Conservation (phyloP, 2,888 invertebrate species). For the Drosophila heteroneura region DNA sequence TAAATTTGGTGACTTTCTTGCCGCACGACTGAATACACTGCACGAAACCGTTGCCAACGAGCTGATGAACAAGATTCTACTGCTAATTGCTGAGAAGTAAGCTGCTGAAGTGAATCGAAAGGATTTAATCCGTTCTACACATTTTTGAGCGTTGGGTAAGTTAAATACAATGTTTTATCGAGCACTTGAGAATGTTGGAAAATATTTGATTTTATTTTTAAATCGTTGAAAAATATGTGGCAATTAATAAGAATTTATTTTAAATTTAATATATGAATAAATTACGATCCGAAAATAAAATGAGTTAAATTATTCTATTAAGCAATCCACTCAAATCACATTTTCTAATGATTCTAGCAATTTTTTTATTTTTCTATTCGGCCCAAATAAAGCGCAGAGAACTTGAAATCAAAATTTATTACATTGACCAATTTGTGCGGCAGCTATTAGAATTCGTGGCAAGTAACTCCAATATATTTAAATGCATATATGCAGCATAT, state of each 20-base stretch:
- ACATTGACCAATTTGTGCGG: conserved; percentile 59
- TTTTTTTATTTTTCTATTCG: background rate
- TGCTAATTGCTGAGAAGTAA: conserved; percentile 83
- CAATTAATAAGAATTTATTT: background rate
- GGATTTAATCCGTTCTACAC: conserved; percentile 28
- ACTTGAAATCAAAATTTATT: conserved; percentile 51
- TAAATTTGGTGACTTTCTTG: conserved; percentile 83
- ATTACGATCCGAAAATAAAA: background rate
- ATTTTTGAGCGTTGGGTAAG: conserved; percentile 20
- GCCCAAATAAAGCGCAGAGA: conserved; percentile 15
- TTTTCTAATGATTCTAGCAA: conserved; percentile 5
- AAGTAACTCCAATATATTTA: conserved; percentile 52
- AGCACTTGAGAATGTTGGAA: background rate
- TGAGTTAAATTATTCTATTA: background rate
- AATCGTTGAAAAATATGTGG: background rate
- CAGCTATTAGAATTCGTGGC: conserved; percentile 51
- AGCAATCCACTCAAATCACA: too few species aligned
- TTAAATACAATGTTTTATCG: background rate
- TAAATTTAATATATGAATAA: background rate
- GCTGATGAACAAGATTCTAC: conserved; percentile 83
- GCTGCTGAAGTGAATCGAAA: background rate
- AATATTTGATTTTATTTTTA: background rate
- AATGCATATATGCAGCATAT: conserved; percentile 29
- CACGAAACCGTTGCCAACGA: conserved; percentile 83
- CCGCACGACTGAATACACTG: conserved; percentile 83